A percentile compares a stretch with the other conserved stretches of the same genome.
These are phyloP conservation scores for Pandion haliaetus DNA, from an alignment of 2,113 vertebrate genomes.

Conservation along the genomic window DNA sequence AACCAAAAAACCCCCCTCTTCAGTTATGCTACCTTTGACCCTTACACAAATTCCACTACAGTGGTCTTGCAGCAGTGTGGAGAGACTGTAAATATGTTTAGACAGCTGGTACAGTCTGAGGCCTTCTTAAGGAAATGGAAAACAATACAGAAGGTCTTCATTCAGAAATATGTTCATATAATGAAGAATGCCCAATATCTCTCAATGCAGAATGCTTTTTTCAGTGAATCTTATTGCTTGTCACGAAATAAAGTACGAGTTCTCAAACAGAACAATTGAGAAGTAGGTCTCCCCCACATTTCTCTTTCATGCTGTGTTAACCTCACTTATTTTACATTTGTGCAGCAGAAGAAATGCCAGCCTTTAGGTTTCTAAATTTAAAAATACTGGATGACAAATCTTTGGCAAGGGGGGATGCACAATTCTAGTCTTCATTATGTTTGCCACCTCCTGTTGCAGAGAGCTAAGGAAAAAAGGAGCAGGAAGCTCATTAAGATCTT, in stretches of 20 bases:
- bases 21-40: conserved; percentile 20
- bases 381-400: conserved; percentile 37
- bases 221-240: neutral
- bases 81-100: conserved; percentile 30
- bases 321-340: conserved; percentile 19
- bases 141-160: neutral
- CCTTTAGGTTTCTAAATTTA: conserved; percentile 64
- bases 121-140: conserved; percentile 17
- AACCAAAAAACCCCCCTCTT: neutral
- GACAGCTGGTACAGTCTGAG: conserved; percentile 49
- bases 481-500: conserved; percentile 7
- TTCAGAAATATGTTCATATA: neutral
- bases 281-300: neutral
- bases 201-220: neutral
- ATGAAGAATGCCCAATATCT: neutral
- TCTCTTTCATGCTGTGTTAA: neutral
- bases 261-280: conserved; percentile 48
- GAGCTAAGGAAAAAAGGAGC: neutral
- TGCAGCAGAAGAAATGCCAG: conserved; percentile 48
- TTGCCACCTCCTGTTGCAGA: neutral
- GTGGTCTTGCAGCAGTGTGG: neutral
- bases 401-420: neutral
- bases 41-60: neutral
- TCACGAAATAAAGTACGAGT: conserved; percentile 20
- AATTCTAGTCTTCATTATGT: neutral